phyloP scores from a whole-genome alignment of 2,888 invertebrate genomes.

The Sceliomorpha sp. region DNA sequence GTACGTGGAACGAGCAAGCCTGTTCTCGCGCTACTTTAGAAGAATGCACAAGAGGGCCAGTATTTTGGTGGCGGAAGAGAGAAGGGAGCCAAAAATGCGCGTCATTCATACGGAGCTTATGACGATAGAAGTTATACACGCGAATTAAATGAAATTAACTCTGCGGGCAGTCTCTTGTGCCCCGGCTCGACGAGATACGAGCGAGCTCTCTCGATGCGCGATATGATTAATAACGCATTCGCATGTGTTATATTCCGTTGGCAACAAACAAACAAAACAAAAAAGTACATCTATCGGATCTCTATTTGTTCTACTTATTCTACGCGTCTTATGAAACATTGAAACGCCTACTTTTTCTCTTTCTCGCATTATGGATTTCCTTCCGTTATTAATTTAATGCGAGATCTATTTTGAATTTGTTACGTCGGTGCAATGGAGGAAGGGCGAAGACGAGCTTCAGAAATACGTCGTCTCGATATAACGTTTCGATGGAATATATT shows the following conservation, averaged over 20 bases:
- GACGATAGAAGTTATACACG: constrained; percentile 60
- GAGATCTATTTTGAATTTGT: too few relatives aligned
- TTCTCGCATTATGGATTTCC: too few relatives aligned
- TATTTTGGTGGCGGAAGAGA: constrained; percentile 3
- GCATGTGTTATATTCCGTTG: constrained; percentile 57
- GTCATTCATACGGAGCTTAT: constrained; percentile 51
- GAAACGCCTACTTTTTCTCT: too few relatives aligned
- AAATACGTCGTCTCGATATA: too few relatives aligned
- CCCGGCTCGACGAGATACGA: constrained; percentile 38
- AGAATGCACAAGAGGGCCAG: constrained; percentile 31
- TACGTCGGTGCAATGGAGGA: too few relatives aligned
- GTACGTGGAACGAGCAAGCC: constrained; percentile 41
- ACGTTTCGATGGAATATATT: too few relatives aligned
- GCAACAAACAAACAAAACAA: constrained; percentile 43
- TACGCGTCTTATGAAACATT: too few relatives aligned
- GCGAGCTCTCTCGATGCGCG: constrained; percentile 23
- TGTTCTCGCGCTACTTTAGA: constrained; percentile 43
- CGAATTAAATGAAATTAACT: constrained; percentile 71
- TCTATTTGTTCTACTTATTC: too few relatives aligned
- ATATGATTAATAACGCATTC: constrained; percentile 65
- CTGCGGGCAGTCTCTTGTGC: constrained; percentile 60
- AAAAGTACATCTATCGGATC: too few relatives aligned
- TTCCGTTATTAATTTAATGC: too few relatives aligned
- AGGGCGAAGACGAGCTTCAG: too few relatives aligned
- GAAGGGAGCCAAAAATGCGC: constrained; percentile 33